phyloP scores from a whole-genome alignment of 2,797 vertebrate genomes.

The Perodicticus potto region DNA sequence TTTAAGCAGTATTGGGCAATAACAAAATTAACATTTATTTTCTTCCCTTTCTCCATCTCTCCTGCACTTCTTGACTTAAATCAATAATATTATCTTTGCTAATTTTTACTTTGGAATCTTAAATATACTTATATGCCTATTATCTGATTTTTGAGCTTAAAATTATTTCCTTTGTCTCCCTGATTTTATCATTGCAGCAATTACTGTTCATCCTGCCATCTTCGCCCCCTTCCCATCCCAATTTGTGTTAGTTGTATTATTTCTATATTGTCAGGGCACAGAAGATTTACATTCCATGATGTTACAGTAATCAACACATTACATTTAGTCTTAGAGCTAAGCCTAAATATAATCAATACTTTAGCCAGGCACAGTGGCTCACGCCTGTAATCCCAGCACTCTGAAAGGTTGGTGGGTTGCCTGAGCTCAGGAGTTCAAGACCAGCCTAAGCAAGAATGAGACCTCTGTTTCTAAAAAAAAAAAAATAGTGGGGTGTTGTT shows the following conservation, averaged over 20 bases:
- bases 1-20: not conserved
- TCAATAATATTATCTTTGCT: not conserved
- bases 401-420: too few species aligned
- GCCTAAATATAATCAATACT: not conserved
- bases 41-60: not conserved
- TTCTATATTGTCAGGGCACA: not conserved
- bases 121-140: not conserved
- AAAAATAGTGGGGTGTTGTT: too few species aligned
- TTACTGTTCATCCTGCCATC: not conserved
- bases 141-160: conserved; percentile 19
- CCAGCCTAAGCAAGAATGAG: too few species aligned
- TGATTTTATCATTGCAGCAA: not conserved
- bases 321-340: not conserved
- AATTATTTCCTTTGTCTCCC: not conserved
- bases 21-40: not conserved
- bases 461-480: too few species aligned
- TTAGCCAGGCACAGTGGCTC: not conserved
- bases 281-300: not conserved
- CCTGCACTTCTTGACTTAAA: not conserved
- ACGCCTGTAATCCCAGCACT: too few species aligned
- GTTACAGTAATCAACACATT: not conserved
- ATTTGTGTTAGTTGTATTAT: not conserved
- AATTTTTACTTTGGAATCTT: not conserved
- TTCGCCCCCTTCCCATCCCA: not conserved
- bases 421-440: too few species aligned